Conservation (phyloP, 64 coral and sea anemone species). For the Montipora sp. region DNA sequence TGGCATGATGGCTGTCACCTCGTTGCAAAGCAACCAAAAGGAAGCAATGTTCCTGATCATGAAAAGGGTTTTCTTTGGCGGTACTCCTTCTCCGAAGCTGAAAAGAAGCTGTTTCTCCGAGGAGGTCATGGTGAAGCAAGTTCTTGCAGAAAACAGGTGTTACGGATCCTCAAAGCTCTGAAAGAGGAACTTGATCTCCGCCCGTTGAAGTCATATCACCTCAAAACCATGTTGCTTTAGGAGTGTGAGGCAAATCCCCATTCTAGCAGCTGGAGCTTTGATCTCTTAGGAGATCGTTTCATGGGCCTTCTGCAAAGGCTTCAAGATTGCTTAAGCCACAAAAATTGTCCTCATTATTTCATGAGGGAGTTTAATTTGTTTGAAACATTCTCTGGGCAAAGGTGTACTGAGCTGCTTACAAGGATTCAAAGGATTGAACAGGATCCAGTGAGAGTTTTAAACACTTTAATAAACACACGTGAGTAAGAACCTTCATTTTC, state of each 20-base stretch:
- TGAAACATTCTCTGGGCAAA: neutral
- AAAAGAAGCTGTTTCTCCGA: slow-evolving; percentile 52
- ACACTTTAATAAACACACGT: too few species aligned
- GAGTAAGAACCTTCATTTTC: too few species aligned
- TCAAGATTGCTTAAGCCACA: neutral
- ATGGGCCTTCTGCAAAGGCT: slow-evolving; percentile 38
- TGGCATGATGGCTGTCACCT: slow-evolving; percentile 61
- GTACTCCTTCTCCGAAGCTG: slow-evolving; percentile 60
- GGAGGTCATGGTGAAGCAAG: slow-evolving; percentile 26
- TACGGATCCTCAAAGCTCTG: slow-evolving; percentile 77
- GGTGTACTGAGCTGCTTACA: neutral
- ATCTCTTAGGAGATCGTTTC: slow-evolving; percentile 17
- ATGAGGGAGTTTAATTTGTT: neutral
- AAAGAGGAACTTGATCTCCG: slow-evolving; percentile 32
- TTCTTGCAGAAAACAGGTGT: slow-evolving; percentile 67
- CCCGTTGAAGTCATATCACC: slow-evolving; percentile 73
- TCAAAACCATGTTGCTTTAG: slow-evolving; percentile 79
- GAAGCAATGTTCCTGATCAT: neutral
- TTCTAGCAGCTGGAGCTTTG: neutral
- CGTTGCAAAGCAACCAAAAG: slow-evolving; percentile 72
- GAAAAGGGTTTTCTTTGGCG: slow-evolving; percentile 47
- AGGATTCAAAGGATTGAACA: too few species aligned
- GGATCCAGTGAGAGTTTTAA: too few species aligned
- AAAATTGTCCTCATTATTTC: slow-evolving; percentile 75
- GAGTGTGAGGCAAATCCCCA: slow-evolving; percentile 47